Conservation (phyloP, 2,888 invertebrate species). For the Platycheirus albimanus region DNA sequence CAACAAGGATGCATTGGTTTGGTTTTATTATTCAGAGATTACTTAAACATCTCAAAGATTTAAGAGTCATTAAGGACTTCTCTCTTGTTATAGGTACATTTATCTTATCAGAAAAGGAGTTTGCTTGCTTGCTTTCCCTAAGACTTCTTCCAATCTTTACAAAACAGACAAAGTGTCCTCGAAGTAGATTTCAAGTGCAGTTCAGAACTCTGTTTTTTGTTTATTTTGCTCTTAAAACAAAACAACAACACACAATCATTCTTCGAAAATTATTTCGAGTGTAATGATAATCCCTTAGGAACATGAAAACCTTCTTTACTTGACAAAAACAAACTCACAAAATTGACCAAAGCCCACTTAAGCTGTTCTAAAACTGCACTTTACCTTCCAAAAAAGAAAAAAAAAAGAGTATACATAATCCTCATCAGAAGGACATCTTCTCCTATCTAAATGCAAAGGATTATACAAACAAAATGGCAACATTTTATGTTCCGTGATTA, state of each 20-base stretch:
- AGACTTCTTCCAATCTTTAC: slow-evolving; percentile 1
- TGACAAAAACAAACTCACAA: slow-evolving; percentile 7
- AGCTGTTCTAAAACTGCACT: slow-evolving; percentile 28
- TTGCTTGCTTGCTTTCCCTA: background rate
- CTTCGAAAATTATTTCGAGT: background rate
- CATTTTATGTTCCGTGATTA: slow-evolving; percentile 11
- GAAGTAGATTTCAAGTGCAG: background rate
- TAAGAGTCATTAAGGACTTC: too few relatives aligned
- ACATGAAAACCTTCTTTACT: background rate
- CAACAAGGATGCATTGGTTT: too few relatives aligned
- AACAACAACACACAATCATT: slow-evolving; percentile 42
- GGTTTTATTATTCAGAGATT: too few relatives aligned
- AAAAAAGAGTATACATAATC: background rate
- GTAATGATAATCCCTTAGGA: slow-evolving; percentile 26
- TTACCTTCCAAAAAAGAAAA: background rate
- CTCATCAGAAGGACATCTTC: slow-evolving; percentile 19
- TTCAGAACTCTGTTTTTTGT: background rate
- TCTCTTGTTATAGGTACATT: too few relatives aligned
- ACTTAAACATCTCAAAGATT: too few relatives aligned
- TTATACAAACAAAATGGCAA: slow-evolving; percentile 31
- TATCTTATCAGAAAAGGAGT: too few relatives aligned
- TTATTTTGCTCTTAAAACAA: slow-evolving; percentile 13
- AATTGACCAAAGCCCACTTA: slow-evolving; percentile 36
- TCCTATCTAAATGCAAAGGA: slow-evolving; percentile 29
- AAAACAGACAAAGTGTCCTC: slow-evolving; percentile 6